These are phyloP conservation scores for Drosophila neotestacea DNA, from an alignment of 2,888 invertebrate species.

Conservation along the genomic window DNA sequence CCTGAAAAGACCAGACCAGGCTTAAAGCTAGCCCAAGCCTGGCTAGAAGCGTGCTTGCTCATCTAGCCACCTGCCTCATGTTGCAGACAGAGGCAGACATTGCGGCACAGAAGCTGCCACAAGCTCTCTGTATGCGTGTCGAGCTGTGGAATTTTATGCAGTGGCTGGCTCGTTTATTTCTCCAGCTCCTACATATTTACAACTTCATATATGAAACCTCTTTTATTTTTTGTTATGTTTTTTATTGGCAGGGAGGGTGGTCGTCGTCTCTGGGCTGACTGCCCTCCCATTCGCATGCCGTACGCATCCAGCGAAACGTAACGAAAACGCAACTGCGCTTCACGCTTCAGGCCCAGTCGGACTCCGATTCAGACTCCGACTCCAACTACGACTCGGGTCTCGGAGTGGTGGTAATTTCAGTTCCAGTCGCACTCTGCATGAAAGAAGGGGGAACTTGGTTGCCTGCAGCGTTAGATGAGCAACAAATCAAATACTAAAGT, in stretches of 20 bases:
- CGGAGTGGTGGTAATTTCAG: slow-evolving; percentile 23
- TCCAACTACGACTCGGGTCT: slow-evolving; percentile 4
- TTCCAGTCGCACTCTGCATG: slow-evolving; percentile 10
- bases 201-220: slow-evolving; percentile 70
- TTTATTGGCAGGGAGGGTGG: slow-evolving; percentile 73
- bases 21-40: slow-evolving; percentile 1
- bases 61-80: slow-evolving; percentile 61
- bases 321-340: slow-evolving; percentile 80
- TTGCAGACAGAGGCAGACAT: slow-evolving; percentile 58
- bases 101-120: slow-evolving; percentile 71
- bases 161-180: slow-evolving; percentile 70
- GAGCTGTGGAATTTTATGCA: slow-evolving; percentile 76
- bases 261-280: slow-evolving; percentile 28
- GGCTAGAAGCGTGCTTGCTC: slow-evolving; percentile 43
- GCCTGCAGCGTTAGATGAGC: slow-evolving; percentile 52
- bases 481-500: slow-evolving; percentile 57
- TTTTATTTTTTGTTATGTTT: not conserved
- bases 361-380: slow-evolving; percentile 3
- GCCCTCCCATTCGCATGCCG: slow-evolving; percentile 30
- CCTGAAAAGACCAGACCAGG: slow-evolving; percentile 26
- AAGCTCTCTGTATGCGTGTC: slow-evolving; percentile 66
- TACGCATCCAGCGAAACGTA: slow-evolving; percentile 75
- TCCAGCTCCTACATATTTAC: slow-evolving; percentile 65
- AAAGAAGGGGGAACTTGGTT: slow-evolving; percentile 33
- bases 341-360: slow-evolving; percentile 68